Conservation (phyloP, 2,113 vertebrate genomes). For the Danionella cerebrum region DNA sequence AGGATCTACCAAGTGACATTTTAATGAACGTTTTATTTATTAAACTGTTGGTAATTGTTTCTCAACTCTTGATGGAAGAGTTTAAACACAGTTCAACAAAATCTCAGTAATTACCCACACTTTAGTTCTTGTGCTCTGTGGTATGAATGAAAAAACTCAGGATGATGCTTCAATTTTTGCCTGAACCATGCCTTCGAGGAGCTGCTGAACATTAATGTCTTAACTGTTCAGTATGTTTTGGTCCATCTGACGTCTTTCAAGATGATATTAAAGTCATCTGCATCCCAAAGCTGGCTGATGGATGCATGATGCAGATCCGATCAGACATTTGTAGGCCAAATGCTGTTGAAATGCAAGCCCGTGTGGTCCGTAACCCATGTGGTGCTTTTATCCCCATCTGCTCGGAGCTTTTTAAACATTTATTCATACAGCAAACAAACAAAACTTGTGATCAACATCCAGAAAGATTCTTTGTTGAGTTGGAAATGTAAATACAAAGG, state of each 20-base stretch:
- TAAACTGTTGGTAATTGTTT: no score
- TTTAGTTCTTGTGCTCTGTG: no score
- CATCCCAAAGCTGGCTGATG: slow-evolving; percentile 26
- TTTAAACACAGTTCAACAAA: no score
- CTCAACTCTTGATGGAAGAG: no score
- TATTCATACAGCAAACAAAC: slow-evolving; percentile 7
- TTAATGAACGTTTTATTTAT: no score
- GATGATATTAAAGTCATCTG: not conserved
- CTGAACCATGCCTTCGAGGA: no score
- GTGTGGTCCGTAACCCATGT: slow-evolving; percentile 20
- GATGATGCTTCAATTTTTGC: no score
- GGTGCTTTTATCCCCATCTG: slow-evolving; percentile 13
- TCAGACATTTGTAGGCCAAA: slow-evolving; percentile 22
- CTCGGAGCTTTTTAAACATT: slow-evolving; percentile 4
- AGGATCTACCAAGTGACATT: no score
- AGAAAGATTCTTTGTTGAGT: slow-evolving; percentile 14
- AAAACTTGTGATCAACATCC: not conserved
- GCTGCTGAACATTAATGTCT: not conserved
- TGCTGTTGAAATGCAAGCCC: slow-evolving; percentile 16
- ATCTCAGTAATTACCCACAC: no score
- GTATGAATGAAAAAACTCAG: no score
- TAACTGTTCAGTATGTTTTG: not conserved
- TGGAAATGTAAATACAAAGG: slow-evolving; percentile 36
- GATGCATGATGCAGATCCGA: slow-evolving; percentile 8
- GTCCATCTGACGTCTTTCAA: not conserved